Evolutionary conservation across 2,888 invertebrate species (phyloP).

Genomic region (Synergus umbraculus): DNA sequence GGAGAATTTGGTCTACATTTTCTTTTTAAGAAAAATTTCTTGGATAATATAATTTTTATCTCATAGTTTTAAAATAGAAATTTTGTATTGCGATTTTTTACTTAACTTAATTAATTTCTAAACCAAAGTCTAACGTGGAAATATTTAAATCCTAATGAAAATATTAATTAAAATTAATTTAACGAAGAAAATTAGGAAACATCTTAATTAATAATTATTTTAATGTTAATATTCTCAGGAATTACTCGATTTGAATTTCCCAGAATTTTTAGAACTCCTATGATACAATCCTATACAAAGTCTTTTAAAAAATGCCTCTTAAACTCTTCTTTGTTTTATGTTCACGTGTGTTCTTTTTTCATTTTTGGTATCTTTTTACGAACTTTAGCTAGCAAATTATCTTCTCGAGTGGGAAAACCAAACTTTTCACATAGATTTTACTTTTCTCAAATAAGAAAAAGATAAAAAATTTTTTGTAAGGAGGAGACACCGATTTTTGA

Average conservation of each 20-base stretch:
- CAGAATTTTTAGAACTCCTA: conserved; percentile 45
- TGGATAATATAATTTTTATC: not conserved
- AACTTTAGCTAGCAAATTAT: conserved; percentile 13
- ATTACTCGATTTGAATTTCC: conserved; percentile 11
- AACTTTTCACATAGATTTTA: not conserved
- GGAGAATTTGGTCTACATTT: not conserved
- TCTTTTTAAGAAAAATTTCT: not conserved
- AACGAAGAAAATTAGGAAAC: not conserved
- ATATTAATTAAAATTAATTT: not conserved
- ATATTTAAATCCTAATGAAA: not conserved
- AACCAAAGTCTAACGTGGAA: not conserved
- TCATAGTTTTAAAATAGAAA: not conserved
- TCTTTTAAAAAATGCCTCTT: conserved; percentile 69
- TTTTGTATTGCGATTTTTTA: not conserved
- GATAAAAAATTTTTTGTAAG: not conserved
- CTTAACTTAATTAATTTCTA: not conserved
- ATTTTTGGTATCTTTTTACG: conserved; percentile 38
- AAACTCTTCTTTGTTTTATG: conserved; percentile 41
- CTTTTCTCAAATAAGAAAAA: not conserved
- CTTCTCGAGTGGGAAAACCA: conserved; percentile 2
- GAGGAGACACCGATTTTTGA: not conserved
- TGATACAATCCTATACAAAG: conserved; percentile 71
- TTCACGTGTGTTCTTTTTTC: conserved; percentile 21
- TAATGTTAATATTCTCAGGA: not conserved
- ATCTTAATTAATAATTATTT: not conserved